A percentile compares a stretch with the other conserved stretches of the same genome.
Evolutionary conservation across 2,113 vertebrate genomes (phyloP).

Genomic region (Chrysemys picta): DNA sequence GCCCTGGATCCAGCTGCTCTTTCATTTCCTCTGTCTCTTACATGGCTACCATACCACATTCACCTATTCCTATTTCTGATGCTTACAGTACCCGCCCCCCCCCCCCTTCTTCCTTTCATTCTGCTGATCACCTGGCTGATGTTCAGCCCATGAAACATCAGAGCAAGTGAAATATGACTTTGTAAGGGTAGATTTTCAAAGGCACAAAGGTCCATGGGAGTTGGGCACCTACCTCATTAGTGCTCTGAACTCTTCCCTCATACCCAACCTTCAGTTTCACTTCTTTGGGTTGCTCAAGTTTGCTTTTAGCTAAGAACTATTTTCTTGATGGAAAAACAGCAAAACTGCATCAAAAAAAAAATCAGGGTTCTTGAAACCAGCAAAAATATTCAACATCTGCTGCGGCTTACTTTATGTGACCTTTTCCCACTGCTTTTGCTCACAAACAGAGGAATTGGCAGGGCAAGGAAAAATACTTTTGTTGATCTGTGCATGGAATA

Average conservation of each 20-base stretch:
- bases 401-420: slow-evolving; percentile 57
- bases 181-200: background rate
- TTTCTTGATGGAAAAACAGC: background rate
- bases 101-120: background rate
- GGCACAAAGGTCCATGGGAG: background rate
- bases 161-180: background rate
- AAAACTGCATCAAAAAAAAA: background rate
- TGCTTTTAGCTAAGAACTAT: background rate
- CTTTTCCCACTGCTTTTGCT: slow-evolving; percentile 63
- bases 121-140: background rate
- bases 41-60: background rate
- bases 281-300: slow-evolving; percentile 10
- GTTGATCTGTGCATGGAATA: slow-evolving; percentile 58
- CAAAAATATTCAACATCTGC: slow-evolving; percentile 42
- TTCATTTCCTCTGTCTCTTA: background rate
- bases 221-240: background rate
- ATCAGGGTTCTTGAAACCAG: slow-evolving; percentile 4
- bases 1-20: background rate
- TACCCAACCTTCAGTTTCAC: background rate
- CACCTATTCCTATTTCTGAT: background rate
- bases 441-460: slow-evolving; percentile 33
- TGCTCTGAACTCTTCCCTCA: background rate
- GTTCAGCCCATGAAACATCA: background rate
- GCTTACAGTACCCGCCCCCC: background rate
- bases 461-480: slow-evolving; percentile 49